These are phyloP conservation scores for Tetraodon nigroviridis DNA, from an alignment of 2,113 vertebrate genomes.

Conservation along the genomic window DNA sequence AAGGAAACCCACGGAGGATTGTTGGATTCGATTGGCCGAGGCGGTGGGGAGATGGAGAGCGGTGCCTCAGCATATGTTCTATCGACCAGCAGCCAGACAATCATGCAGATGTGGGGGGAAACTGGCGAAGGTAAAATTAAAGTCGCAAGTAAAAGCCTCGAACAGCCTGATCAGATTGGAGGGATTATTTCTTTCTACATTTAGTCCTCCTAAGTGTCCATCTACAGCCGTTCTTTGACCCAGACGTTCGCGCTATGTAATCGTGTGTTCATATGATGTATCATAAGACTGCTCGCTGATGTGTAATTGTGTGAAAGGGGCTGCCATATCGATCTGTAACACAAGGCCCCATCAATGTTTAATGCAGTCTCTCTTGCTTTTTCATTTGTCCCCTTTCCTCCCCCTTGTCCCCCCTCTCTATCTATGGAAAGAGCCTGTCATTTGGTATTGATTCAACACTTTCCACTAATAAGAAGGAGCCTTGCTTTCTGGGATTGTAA, in stretches of 20 bases:
- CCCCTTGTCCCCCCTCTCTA: conserved; percentile 23
- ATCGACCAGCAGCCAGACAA: conserved; percentile 56
- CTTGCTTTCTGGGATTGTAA: conserved; percentile 34
- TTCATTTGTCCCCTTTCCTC: conserved; percentile 36
- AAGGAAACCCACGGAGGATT: conserved; percentile 52
- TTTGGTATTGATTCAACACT: conserved; percentile 67
- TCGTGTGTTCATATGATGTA: conserved; percentile 49
- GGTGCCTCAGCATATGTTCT: conserved; percentile 57
- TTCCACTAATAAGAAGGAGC: conserved; percentile 60
- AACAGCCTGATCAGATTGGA: background rate
- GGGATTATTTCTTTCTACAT: background rate
- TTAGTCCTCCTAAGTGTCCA: conserved; percentile 1
- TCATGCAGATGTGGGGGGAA: conserved; percentile 36
- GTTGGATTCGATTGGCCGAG: conserved; percentile 50
- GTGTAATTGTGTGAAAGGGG: conserved; percentile 72
- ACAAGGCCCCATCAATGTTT: conserved; percentile 70
- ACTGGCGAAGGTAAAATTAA: conserved; percentile 37
- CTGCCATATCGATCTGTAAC: conserved; percentile 64
- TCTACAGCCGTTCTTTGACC: conserved; percentile 9
- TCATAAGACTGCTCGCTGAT: conserved; percentile 59
- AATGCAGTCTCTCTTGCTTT: conserved; percentile 62
- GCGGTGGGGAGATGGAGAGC: conserved; percentile 40
- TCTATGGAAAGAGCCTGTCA: conserved; percentile 58
- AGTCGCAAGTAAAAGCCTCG: conserved; percentile 17
- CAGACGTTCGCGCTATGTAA: conserved; percentile 24